A percentile compares a stretch with the other conserved stretches of the same genome.
Conservation (phyloP, 2,888 invertebrate species). For the Hirtodrosophila trivittata region DNA sequence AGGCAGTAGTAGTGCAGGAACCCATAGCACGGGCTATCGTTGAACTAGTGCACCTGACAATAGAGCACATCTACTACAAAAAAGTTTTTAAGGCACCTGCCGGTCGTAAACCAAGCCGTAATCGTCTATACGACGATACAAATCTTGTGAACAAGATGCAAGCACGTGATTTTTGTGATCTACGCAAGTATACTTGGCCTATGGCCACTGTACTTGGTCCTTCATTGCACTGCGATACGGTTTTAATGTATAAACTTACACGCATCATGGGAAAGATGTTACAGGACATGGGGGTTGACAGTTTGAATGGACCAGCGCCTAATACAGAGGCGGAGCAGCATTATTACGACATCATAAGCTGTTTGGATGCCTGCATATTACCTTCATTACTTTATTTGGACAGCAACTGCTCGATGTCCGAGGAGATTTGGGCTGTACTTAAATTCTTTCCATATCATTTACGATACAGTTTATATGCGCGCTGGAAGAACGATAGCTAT, state of each 20-base stretch:
- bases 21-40: constrained; percentile 92
- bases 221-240: constrained; percentile 93
- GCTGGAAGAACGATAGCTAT: constrained; percentile 97
- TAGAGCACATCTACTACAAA: constrained; percentile 94
- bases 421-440: constrained; percentile 96
- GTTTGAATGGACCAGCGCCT: constrained; percentile 77
- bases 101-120: constrained; percentile 84
- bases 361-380: constrained; percentile 94
- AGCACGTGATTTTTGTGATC: constrained; percentile 89
- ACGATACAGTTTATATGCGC: constrained; percentile 93
- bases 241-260: constrained; percentile 94
- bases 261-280: constrained; percentile 84
- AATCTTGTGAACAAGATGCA: constrained; percentile 77
- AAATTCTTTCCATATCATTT: constrained; percentile 94
- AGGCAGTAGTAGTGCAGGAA: constrained; percentile 90
- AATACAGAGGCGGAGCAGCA: constrained; percentile 85
- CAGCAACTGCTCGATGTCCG: constrained; percentile 97
- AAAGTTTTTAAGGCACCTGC: constrained; percentile 88
- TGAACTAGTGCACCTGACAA: constrained; percentile 90
- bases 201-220: constrained; percentile 94
- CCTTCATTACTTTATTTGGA: constrained; percentile 96
- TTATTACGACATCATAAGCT: constrained; percentile 92
- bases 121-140: constrained; percentile 84
- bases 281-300: constrained; percentile 83
- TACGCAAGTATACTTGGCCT: constrained; percentile 91